Evolutionary conservation across 1,140 invertebrate species (phyloP).

Genomic region (Heterodera carotae): DNA sequence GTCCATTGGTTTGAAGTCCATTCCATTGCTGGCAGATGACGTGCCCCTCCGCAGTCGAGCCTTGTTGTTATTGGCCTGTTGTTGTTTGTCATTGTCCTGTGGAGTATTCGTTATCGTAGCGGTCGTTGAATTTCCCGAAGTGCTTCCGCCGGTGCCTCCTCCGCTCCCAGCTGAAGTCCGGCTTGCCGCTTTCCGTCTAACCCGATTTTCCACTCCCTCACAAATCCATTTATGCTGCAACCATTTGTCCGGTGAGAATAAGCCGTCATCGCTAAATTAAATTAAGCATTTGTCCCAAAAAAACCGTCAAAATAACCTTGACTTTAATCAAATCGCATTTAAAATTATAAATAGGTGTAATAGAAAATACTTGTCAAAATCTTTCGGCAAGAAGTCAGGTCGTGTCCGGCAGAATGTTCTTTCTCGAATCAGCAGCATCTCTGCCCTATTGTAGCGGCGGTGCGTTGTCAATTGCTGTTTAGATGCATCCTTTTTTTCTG

Average conservation of each 20-base stretch:
- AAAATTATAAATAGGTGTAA: no score
- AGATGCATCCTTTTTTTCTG: slow-evolving; percentile 4
- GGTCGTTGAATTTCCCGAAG: not conserved
- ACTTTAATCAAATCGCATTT: no score
- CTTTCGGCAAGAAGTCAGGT: slow-evolving; percentile 28
- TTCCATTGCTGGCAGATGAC: slow-evolving; percentile 20
- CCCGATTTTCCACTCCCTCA: slow-evolving; percentile 41
- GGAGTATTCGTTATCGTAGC: not conserved
- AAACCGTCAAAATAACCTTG: no score
- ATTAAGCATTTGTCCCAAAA: not conserved
- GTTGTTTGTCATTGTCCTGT: slow-evolving; percentile 14
- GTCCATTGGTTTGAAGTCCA: slow-evolving; percentile 29
- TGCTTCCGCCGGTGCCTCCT: not conserved
- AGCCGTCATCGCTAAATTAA: slow-evolving; percentile 36
- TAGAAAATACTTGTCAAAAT: slow-evolving; percentile 31
- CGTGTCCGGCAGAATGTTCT: slow-evolving; percentile 24
- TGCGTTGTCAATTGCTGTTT: slow-evolving; percentile 13
- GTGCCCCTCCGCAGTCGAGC: slow-evolving; percentile 7
- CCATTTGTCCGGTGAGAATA: slow-evolving; percentile 46
- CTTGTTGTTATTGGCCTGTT: slow-evolving; percentile 20
- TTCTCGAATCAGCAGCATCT: slow-evolving; percentile 36
- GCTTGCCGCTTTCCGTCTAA: slow-evolving; percentile 18
- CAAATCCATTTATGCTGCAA: slow-evolving; percentile 38
- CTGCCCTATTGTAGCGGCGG: slow-evolving; percentile 17
- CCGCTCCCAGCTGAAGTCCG: not conserved